A percentile compares a stretch with the other conserved stretches of the same genome.
These are phyloP conservation scores for Dendroctonus ponderosae DNA, from an alignment of 1,140 invertebrate species.

Conservation along the genomic window DNA sequence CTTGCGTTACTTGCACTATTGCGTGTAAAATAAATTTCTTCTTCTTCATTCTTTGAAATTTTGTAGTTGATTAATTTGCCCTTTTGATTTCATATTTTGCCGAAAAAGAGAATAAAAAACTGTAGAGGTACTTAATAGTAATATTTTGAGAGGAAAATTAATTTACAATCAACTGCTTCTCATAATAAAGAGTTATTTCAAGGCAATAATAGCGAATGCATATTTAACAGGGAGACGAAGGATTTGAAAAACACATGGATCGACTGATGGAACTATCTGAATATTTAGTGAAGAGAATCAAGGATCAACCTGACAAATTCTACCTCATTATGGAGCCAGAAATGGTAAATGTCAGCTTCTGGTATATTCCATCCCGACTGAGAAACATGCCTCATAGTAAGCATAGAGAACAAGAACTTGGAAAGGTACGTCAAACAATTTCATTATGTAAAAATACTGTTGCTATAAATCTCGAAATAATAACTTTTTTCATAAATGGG, in stretches of 20 bases:
- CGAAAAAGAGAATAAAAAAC: no score
- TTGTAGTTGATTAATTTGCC: no score
- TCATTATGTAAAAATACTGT: no score
- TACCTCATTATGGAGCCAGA: constrained; percentile 91
- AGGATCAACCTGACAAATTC: constrained; percentile 85
- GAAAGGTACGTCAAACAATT: constrained; percentile 64
- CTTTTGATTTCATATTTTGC: no score
- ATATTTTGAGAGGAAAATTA: neutral
- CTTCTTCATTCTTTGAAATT: no score
- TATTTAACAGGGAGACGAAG: constrained; percentile 73
- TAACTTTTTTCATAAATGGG: no score
- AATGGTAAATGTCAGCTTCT: constrained; percentile 96
- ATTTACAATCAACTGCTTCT: neutral
- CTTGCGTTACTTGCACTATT: no score
- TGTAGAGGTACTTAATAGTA: no score
- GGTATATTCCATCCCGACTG: constrained; percentile 92
- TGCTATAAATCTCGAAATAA: no score
- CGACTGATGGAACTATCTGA: constrained; percentile 84
- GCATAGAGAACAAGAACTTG: constrained; percentile 77
- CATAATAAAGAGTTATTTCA: neutral
- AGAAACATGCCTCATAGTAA: constrained; percentile 72
- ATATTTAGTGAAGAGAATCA: constrained; percentile 84
- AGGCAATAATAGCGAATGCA: constrained; percentile 1
- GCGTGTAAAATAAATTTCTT: no score
- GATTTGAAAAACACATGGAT: constrained; percentile 91